Base-by-base conservation (phyloP, 2,888 invertebrate genomes). In the Prenolepis imparis region DNA sequence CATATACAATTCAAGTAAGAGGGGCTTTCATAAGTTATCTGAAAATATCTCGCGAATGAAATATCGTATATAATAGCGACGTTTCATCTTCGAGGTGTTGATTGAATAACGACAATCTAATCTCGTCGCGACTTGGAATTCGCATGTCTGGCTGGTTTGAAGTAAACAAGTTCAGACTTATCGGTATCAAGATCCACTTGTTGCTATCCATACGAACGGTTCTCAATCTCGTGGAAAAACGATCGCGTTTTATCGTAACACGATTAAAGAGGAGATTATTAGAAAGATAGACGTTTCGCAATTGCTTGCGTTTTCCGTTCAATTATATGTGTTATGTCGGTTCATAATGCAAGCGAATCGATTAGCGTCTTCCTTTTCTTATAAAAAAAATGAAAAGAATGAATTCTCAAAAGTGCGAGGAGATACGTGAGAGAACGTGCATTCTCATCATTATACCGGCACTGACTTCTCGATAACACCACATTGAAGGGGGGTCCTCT, bases 71-170 rank as follows among this genome's bases (percentile, higher is more conserved):
- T 28, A 39, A 28, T 41, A n/a, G 39, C 21, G 57, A 83, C 21
- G 77, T 57, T 85, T 83, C 82, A 48, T 74, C 84, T 52, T 39
- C 64, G 67, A 36, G 28, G 44, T 67, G 82, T 80, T 80, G 83
- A 90, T 87, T 85, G 78, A 77, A n/a, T n/a, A n/a, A 85, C 72
- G 66, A 32, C 85, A 74, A 89, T 90, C 90, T 90, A 89, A 89
- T 89, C 88, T 88, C 28, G 52, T 74, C 55, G 68, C 64, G 81
- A 88, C 82, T 41, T 61, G 21, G 82, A 88, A 85, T 86, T 84
- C 70, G 67, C 66, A 64, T 57, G 89, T 84, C 84, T 84, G 77
- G 59, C 64, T 36, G 28, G 18, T 32, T 64, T 55, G 57, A 44
- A 64, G 67, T 52, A 82, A 77, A 77, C 72, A 77, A 77, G 77